phyloP scores from a whole-genome alignment of 2,888 invertebrate genomes.

The Andrena bucephala region DNA sequence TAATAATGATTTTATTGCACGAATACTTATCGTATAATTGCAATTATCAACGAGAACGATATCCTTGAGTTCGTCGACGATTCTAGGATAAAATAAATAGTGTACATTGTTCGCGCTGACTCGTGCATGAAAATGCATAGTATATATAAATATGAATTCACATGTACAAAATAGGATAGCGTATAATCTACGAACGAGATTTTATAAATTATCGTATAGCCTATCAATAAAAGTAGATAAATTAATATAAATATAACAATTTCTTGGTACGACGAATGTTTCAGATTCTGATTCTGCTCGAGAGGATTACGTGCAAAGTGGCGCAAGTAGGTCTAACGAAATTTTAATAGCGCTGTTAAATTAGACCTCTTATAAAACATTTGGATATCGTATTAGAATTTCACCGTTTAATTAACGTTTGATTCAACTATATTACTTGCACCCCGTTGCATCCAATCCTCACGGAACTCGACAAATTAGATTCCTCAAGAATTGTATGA shows the following conservation, averaged over 20 bases:
- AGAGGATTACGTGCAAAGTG: slow-evolving; percentile 49
- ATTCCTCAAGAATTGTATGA: slow-evolving; percentile 21
- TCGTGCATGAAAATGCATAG: slow-evolving; percentile 14
- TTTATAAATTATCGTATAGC: slow-evolving; percentile 48
- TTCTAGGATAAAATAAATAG: slow-evolving; percentile 39
- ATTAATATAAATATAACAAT: slow-evolving; percentile 49
- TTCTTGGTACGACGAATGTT: slow-evolving; percentile 33
- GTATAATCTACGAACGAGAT: slow-evolving; percentile 25
- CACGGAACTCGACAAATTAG: slow-evolving; percentile 14
- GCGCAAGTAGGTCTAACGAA: slow-evolving; percentile 26
- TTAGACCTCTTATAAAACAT: neutral
- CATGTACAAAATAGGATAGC: slow-evolving; percentile 46
- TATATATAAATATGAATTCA: slow-evolving; percentile 14
- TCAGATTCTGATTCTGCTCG: neutral
- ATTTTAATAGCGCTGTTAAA: neutral
- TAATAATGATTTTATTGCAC: slow-evolving; percentile 52
- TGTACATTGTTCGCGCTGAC: slow-evolving; percentile 28
- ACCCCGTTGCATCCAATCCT: slow-evolving; percentile 48
- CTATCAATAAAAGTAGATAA: slow-evolving; percentile 48
- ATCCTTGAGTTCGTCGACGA: slow-evolving; percentile 15
- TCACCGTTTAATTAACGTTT: neutral
- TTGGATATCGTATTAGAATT: no score
- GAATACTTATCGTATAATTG: slow-evolving; percentile 34
- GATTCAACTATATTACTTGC: slow-evolving; percentile 30
- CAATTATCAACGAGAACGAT: slow-evolving; percentile 18